Evolutionary conservation across 2,888 invertebrate species (phyloP).

Genomic region (Horisme vitalbata): DNA sequence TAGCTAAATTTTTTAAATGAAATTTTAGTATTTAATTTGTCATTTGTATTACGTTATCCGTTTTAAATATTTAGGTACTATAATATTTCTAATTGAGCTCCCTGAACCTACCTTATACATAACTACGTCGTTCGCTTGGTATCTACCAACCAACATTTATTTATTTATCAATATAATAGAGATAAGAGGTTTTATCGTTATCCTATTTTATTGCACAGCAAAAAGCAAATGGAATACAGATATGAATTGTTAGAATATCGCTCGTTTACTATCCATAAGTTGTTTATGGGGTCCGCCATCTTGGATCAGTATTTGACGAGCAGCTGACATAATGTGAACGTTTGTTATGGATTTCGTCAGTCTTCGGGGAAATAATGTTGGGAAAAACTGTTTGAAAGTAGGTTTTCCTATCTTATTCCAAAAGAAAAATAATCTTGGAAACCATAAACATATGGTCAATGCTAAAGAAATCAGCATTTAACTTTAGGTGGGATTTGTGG

Average conservation of each 20-base stretch:
- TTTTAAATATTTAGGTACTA: no score
- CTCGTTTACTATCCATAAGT: constrained; percentile 21
- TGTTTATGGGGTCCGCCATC: constrained; percentile 17
- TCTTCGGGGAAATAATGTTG: constrained; percentile 32
- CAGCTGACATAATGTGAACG: constrained; percentile 28
- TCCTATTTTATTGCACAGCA: constrained; percentile 4
- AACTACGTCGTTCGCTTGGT: no score
- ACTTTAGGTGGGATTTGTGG: no score
- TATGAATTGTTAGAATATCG: constrained; percentile 11
- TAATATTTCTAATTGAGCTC: no score
- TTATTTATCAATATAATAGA: background rate
- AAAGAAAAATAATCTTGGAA: constrained; percentile 1
- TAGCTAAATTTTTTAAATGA: no score
- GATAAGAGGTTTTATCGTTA: background rate
- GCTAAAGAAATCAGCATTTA: no score
- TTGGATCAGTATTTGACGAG: constrained; percentile 25
- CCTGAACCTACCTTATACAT: no score
- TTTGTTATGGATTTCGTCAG: constrained; percentile 31
- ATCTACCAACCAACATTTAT: background rate
- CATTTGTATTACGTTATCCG: no score
- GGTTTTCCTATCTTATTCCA: constrained; percentile 12
- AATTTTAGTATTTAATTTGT: no score
- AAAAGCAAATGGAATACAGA: constrained; percentile 5
- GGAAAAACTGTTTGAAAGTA: constrained; percentile 26
- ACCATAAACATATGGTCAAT: background rate